Percentiles rank a stretch among this genome's conserved stretches.
Conservation (phyloP, 2,797 vertebrate genomes). For the Hippopotamyrus pictus region DNA sequence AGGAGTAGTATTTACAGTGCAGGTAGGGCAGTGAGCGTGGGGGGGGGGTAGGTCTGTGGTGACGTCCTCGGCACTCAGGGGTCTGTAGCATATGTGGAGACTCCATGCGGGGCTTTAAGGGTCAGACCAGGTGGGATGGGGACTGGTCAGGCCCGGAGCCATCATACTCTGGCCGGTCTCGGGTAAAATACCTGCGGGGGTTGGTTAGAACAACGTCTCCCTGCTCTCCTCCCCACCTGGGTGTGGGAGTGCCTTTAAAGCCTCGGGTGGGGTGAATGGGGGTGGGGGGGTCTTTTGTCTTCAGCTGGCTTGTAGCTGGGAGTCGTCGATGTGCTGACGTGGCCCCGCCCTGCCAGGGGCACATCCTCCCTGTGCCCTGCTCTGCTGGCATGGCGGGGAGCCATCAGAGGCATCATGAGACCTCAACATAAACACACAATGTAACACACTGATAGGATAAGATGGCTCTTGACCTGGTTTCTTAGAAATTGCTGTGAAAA, state of each 20-base stretch:
- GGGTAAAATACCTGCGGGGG: not conserved
- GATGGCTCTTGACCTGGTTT: not conserved
- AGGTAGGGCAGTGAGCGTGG: not conserved
- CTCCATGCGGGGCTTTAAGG: not conserved
- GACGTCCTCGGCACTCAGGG: not conserved
- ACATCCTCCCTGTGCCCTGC: not conserved
- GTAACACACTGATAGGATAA: not conserved
- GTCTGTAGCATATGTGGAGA: not conserved
- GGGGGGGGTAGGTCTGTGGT: not conserved
- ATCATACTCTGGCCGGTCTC: not conserved
- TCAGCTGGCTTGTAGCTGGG: not conserved
- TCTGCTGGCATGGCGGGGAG: not conserved
- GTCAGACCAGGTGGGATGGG: not conserved
- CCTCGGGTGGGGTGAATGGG: not conserved
- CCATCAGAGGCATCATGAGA: not conserved
- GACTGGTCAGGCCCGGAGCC: not conserved
- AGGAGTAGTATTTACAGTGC: not conserved
- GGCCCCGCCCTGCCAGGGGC: not conserved
- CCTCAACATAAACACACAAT: not conserved
- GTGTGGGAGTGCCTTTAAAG: not conserved
- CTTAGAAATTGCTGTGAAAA: not conserved
- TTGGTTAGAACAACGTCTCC: not conserved
- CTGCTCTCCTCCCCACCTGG: not conserved
- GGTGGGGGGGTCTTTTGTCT: not conserved
- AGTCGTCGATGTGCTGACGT: not conserved